Base-by-base conservation (phyloP, 37 sponge, comb jelly and placozoan species). In the Beroe forskalii region DNA sequence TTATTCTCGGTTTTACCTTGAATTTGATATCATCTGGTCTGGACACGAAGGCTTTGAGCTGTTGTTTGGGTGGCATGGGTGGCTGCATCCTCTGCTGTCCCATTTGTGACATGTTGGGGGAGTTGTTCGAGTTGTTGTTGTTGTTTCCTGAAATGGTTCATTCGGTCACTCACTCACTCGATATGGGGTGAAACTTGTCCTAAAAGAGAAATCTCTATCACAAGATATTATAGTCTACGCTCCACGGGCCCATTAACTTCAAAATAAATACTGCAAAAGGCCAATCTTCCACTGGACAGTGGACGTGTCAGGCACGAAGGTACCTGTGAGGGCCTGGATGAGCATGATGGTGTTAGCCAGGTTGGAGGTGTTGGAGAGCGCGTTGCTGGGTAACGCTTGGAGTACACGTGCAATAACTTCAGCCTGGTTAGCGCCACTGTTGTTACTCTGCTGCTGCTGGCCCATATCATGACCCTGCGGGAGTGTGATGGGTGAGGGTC, bases 311-410 rank as follows among this genome's bases (percentile, higher is more conserved):
- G n/a, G n/a, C n/a, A n/a, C n/a, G n/a, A n/a, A n/a, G n/a, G n/a
- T n/a, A 38, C 75, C 75, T 30, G 40, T 17, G 8, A 72, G 31
- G 31, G 75, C 75, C 39, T 72, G 75, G 3, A 72, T 37, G 40
- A 72, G 40, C 75, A 72, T 72, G 38, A 72, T 72, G 22, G 75
- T 37, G 20, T 72, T 72, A 37, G 75, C 75, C 38, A 72, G 75
- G 36, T 32, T 3, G 38, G 38, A 38, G 40, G 75, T 72, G 75
- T 72, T 72, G 40, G 75, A 32, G 39, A 72, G 75, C 3, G 75
- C 75, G 38, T 72, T 72, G 75, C 20, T 72, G 19, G 75, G 75
- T 20, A 72, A 20, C 20, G 75, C 75, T 38, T 32, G 38, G 35
- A 72, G 75, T 1, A 72, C 40, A 6, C 75, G 75, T 1, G 75